Base-by-base conservation (phyloP, 2,797 vertebrate genomes). In the Oryzias sinensis region DNA sequence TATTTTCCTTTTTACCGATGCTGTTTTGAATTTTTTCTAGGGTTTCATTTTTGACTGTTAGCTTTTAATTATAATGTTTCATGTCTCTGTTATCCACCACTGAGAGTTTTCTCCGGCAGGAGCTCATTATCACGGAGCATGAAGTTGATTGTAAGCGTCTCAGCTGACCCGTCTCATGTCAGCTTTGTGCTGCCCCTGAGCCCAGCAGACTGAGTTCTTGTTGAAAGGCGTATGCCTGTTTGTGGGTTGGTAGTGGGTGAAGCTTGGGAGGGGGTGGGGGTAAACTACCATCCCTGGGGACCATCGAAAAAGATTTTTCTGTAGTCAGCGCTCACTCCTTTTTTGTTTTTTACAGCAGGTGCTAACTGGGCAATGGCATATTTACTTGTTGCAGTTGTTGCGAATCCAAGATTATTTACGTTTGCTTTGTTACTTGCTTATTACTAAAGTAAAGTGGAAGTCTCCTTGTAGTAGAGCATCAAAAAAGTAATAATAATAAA, bases 91-190 rank as follows among this genome's bases (percentile, higher is more conserved):
- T 77, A 55, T 48, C 43, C 61, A 59, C 70, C 75, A 20, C 57
- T 17, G 74, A 68, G 79, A 70, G 65, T 50, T 14, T 58, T 76
- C 83, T 91, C 91, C 89, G 67, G 76, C 69, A 88, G 90, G 90
- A 91, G 84, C 91, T 93, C 89, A 93, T 93, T 93, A 92, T 90
- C 80, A 65, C 79, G 24, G 85, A 79, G 82, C 83, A 85, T 85
- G 84, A 88, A 87, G 81, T 85, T 81, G 77, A 87, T 79, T 83
- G 72, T 81, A 70, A 79, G 75, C 70, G 81, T 85, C 83, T 82
- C 83, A 57, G 76, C 76, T 84, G 82, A 86, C 80, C 83, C 85
- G 83, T 82, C 78, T 79, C 80, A 80, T 83, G 77, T 70, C 72
- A 65, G 70, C 57, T 76, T 56, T 78, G 73, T 72, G 58, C 65